Base-by-base conservation (phyloP, 2,113 vertebrate genomes). In the Neomonachus schauinslandi region DNA sequence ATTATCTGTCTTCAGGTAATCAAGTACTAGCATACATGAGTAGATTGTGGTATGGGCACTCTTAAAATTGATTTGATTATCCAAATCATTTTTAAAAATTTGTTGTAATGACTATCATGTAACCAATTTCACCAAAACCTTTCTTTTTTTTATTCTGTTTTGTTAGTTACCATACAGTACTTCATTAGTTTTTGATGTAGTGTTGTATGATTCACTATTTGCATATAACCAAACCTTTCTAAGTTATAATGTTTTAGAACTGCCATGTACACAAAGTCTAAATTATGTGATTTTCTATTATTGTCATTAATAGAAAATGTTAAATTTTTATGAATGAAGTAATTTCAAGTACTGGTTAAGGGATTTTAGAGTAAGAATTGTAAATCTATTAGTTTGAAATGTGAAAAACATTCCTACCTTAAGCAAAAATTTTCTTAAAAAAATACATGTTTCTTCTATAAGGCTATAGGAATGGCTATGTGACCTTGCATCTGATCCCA, bases 321-420 rank as follows among this genome's bases (percentile, higher is more conserved):
- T 93, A 49, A 28, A 71, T 49, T 91, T 76, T 95, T 82, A 69
- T 14, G 81, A 95, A 91, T 69, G 74, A 86, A 67, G 18, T 81
- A 95, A 51, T 61, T 36, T 36, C 6, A 79, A 95, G 2, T 77
- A 63, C 24, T 87, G 16, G 1, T 28, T 76, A 93, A 87, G 4
- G 2, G 11, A 83, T 61, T 71, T 55, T 93, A 86, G 31, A 95
- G 7, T 57, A 49, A 7, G 28, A 82, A 87, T 53, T 72, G 28
- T 3, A 93, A 95, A 87, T 76, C 15, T 93, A 63, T 91, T 63
- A 33, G 53, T 71, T 77, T 71, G 1, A 93, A 83, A 83, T 88
- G 6, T 65, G 39, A 82, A 97, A 76, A 69, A 26, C 21, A 69
- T 71, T 81, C 24, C 8, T 39, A 82, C 14, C 12, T 28, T 77